A percentile compares a stretch with the other conserved stretches of the same genome.
Evolutionary conservation across 2,888 invertebrate species (phyloP).

Genomic region (Coronaproctus castanopsis): DNA sequence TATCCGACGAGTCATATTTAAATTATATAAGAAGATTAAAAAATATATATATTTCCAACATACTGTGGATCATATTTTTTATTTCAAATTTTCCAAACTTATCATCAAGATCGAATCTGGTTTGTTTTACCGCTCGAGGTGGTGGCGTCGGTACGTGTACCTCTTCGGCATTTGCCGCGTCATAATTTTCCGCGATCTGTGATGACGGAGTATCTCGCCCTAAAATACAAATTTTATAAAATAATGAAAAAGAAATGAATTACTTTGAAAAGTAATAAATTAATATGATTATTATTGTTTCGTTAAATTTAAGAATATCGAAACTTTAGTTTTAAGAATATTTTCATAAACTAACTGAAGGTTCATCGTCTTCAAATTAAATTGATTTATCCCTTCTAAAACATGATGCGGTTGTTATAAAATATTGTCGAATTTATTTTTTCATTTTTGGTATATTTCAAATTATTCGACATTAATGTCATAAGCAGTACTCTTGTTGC

Average conservation of each 20-base stretch:
- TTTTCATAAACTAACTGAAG: too few species aligned
- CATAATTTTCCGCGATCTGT: conserved; percentile 56
- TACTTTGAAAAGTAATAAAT: background rate
- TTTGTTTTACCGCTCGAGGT: conserved; percentile 44
- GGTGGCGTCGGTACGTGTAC: conserved; percentile 26
- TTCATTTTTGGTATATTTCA: too few species aligned
- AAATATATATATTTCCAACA: background rate
- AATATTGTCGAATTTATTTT: too few species aligned
- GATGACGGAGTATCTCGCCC: conserved; percentile 89
- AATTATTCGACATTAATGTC: too few species aligned
- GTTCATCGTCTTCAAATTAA: too few species aligned
- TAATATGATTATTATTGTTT: background rate
- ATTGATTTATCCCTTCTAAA: too few species aligned
- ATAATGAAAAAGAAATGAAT: background rate
- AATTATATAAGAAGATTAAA: background rate
- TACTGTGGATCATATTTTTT: conserved; percentile 39
- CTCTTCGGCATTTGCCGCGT: conserved; percentile 28
- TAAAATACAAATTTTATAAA: conserved; percentile 19
- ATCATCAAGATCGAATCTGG: conserved; percentile 87
- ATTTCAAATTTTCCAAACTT: conserved; percentile 98
- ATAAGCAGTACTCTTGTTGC: too few species aligned
- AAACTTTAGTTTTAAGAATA: too few species aligned
- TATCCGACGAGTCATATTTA: too few species aligned
- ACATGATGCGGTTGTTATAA: too few species aligned
- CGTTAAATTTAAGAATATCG: background rate